Evolutionary conservation across 2,888 invertebrate species (phyloP), one percentile per base, ranked within the genome.

Genomic region (Harpalus rufipes): DNA sequence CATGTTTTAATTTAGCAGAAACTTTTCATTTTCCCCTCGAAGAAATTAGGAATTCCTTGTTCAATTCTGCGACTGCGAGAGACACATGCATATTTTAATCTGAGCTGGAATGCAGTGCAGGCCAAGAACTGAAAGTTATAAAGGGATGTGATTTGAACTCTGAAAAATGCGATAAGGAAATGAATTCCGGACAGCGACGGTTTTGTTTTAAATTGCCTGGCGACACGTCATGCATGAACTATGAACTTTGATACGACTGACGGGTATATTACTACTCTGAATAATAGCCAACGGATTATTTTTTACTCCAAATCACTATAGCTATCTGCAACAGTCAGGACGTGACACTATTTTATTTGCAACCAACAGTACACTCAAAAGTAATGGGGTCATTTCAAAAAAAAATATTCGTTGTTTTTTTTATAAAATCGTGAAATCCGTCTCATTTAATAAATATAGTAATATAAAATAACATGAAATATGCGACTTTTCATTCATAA

Each of bases 1-100:
- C 68, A 68, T 68, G 39, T 68, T 68, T 68, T 68, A 68, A 68
- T 68, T 68, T 68, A 32, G 32, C 63, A 68, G 39, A 68, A 68
- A 68, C 32, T 68, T 68, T 32, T 21, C 25, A 63, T 63, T 39
- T 68, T 68, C 68, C 21, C 68, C 68, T 32, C 14, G 25, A 32
- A 68, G 39, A 39, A 25, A 68, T 68, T 63, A 63, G 10, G 12
- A 63, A 63, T 63, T 63, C 21, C 14, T 56, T 56, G 59, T 21
- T 63, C 10, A 8, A 63, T 63, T 63, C 63, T 63, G 4, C 25
- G 21, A 18, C 7, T 21, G 10, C 21, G 7, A 5, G 18, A 63
- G 63, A 63, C 3, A 25, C 25, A 25, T 63, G 25, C 63, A 63
- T 25, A 63, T 63, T 51, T 51, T 63, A 63, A 63, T 51, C 44